A percentile compares a stretch with the other conserved stretches of the same genome.
Evolutionary conservation across 2,888 invertebrate genomes (phyloP).

Genomic region (Isoperla grammatica): DNA sequence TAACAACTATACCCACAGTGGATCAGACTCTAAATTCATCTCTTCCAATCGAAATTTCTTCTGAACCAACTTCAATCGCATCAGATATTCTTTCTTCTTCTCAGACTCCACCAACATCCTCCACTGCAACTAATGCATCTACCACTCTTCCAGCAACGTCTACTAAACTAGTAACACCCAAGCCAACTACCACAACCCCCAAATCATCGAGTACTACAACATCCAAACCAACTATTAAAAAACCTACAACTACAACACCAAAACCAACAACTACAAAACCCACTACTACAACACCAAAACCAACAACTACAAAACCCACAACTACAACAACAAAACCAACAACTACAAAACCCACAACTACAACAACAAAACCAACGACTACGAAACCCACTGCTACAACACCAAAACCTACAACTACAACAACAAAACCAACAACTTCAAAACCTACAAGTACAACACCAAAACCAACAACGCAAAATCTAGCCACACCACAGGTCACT

Average conservation of each 20-base stretch:
- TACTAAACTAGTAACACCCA: slow-evolving; percentile 20
- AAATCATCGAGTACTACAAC: slow-evolving; percentile 24
- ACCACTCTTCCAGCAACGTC: slow-evolving; percentile 19
- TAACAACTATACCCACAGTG: slow-evolving; percentile 31
- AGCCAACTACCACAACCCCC: slow-evolving; percentile 12
- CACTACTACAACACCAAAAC: slow-evolving; percentile 39
- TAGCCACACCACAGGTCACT: slow-evolving; percentile 15
- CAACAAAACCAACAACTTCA: slow-evolving; percentile 22
- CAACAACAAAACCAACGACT: slow-evolving; percentile 25
- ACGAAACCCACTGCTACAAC: slow-evolving; percentile 14
- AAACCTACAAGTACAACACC: slow-evolving; percentile 22
- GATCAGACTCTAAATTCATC: slow-evolving; percentile 1
- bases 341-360: slow-evolving; percentile 27
- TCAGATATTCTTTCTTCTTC: slow-evolving; percentile 34
- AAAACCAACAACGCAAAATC: slow-evolving; percentile 23
- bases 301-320: slow-evolving; percentile 16
- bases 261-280: slow-evolving; percentile 1
- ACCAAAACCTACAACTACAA: slow-evolving; percentile 20
- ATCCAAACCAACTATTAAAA: slow-evolving; percentile 3
- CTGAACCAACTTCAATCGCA: slow-evolving; percentile 35
- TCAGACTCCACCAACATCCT: slow-evolving; percentile 34
- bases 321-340: slow-evolving; percentile 21
- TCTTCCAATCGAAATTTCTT: slow-evolving; percentile 15
- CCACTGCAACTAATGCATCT: slow-evolving; percentile 7
- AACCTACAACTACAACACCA: slow-evolving; percentile 17